Base-by-base conservation (phyloP, 2,797 vertebrate genomes). In the Borostomias antarcticus region DNA sequence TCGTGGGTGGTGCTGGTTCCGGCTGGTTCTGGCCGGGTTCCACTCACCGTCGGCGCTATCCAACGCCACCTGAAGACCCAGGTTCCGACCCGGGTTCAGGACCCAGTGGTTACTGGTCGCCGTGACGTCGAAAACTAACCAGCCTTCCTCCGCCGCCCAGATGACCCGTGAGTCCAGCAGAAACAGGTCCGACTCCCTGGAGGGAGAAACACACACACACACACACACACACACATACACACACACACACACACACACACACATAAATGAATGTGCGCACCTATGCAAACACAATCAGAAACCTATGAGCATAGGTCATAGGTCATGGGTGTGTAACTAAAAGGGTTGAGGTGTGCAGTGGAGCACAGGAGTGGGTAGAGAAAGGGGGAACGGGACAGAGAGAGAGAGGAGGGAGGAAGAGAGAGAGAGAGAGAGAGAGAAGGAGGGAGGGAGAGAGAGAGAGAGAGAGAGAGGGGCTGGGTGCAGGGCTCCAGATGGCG, bases 101-200 rank as follows among this genome's bases (percentile, higher is more conserved):
- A 99, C 97, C 97, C 97, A 99, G 86, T 96, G 97, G 89, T 98
- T 99, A 73, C 97, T 98, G 78, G 97, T 98, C 58, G 93, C 95
- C 0, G 97, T 99, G 53, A 99, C 95, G 73, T 99, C 97, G 28
- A 99, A 98, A 77, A 98, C 96, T 85, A 99, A 82, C 97, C 97
- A 99, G 48, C 97, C 97, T 77, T 99, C 96, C 84, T 99, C 95
- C 0, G 93, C 95, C 0, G 97, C 96, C 97, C 97, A 99, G 86
- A 99, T 97, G 9, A 95, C 96, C 45, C 96, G 91, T 0, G 95
- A 95, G 89, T 99, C 97, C 0, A 99, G 92, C 75, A 96, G 91
- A 75, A 96, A 97, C 74, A 99, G 88, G 79, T 98, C 96, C 0
- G 97, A 95, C 81, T 97, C 96, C 83, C 97, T 99, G 84, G 0